Evolutionary conservation across 2,113 vertebrate genomes (phyloP).

Genomic region (Azemiops feae): DNA sequence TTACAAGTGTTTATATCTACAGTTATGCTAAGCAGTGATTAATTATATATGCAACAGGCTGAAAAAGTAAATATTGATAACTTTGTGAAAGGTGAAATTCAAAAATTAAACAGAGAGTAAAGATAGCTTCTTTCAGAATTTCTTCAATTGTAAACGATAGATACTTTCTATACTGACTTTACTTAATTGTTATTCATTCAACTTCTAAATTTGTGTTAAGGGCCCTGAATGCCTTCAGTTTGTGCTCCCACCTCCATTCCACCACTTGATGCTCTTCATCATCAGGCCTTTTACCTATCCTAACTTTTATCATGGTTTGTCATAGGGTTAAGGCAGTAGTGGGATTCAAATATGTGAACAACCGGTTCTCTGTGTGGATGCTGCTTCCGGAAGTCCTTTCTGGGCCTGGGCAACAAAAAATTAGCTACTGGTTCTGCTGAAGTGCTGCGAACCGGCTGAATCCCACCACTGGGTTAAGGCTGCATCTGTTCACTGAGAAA

Average conservation of each 20-base stretch:
- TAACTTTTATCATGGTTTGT: not conserved
- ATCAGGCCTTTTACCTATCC: not conserved
- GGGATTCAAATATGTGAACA: too few relatives aligned
- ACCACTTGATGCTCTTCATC: not conserved
- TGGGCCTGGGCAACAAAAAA: too few relatives aligned
- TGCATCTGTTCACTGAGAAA: not conserved
- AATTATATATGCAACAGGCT: not conserved
- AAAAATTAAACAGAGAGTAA: not conserved
- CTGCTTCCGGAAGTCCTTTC: too few relatives aligned
- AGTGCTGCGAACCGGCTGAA: too few relatives aligned
- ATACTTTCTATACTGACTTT: not conserved
- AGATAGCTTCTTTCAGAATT: not conserved
- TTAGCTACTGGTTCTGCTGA: too few relatives aligned
- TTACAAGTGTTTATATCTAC: conserved; percentile 23
- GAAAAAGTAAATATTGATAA: not conserved
- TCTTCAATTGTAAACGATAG: not conserved
- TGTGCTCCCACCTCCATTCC: not conserved
- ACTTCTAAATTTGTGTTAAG: not conserved
- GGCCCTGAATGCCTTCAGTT: too few relatives aligned
- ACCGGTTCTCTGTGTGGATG: too few relatives aligned
- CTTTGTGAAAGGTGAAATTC: conserved; percentile 3
- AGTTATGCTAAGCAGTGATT: conserved; percentile 24
- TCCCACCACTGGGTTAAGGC: not conserved
- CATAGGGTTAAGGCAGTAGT: too few relatives aligned
- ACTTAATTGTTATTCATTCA: not conserved